Evolutionary conservation across 1,140 invertebrate genomes (phyloP).

Genomic region (Centruroides sculpturatus): DNA sequence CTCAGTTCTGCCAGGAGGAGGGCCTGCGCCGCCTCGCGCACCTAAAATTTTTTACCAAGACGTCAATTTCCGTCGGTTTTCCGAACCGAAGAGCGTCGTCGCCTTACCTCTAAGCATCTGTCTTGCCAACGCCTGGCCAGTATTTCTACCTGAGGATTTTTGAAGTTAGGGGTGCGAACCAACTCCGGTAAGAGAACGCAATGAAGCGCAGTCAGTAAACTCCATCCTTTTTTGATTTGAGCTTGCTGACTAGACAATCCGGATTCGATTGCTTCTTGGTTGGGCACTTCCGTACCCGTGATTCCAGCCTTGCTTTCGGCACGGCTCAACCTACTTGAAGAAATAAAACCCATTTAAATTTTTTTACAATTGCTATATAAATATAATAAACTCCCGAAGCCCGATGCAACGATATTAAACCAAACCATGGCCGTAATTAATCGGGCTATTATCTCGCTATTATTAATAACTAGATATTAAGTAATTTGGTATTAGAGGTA

Average conservation of each 20-base stretch:
- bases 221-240: slow-evolving; percentile 94
- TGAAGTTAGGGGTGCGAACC: slow-evolving; percentile 61
- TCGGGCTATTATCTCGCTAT: no score
- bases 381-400: no score
- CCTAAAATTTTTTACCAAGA: slow-evolving; percentile 28
- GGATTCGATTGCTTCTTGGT: slow-evolving; percentile 32
- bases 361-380: no score
- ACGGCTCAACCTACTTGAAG: slow-evolving; percentile 17
- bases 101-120: slow-evolving; percentile 77
- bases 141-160: slow-evolving; percentile 89
- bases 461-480: no score
- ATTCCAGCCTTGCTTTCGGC: slow-evolving; percentile 15
- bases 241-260: slow-evolving; percentile 53
- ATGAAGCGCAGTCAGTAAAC: slow-evolving; percentile 82
- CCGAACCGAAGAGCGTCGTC: neutral
- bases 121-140: slow-evolving; percentile 96
- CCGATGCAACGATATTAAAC: no score
- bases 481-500: no score
- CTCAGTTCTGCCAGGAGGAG: slow-evolving; percentile 83
- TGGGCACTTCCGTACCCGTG: neutral
- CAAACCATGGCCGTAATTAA: no score
- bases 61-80: neutral
- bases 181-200: slow-evolving; percentile 85
- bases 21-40: slow-evolving; percentile 89
- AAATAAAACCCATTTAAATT: neutral